Evolutionary conservation across 2,888 invertebrate genomes (phyloP), one percentile per base, ranked within the genome.

Genomic region (Schizotus pectinicornis): DNA sequence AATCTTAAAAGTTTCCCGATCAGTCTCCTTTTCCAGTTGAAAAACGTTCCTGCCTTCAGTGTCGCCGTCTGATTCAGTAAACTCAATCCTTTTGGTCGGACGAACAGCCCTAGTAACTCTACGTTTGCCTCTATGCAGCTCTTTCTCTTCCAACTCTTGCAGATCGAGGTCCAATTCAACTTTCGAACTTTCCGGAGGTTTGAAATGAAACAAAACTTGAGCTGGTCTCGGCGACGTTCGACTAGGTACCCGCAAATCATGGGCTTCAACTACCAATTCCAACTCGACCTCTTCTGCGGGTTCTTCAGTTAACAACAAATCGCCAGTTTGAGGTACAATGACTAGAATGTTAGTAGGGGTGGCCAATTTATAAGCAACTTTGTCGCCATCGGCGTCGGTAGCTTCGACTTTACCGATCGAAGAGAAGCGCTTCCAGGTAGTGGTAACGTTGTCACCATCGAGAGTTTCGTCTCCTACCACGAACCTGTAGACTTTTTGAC

Each of bases 41-140:
- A 95, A 95, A 48, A 94, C 95, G 59, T 90, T 89, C 74, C 92
- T 88, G 39, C 93, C 93, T 76, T 94, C 94, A 8, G 89, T 88
- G 76, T 92, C 91, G 14, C 95, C 95, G 72, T 95, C 95, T 6
- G 92, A 89, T 80, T 95, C 95, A 0, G 92, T 91, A 76, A 94
- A 95, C 74, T 95, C 95, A 65, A 94, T 92, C 66, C 94, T 87
- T 81, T 95, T 95, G 1, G 95, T 95, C n/a, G 95, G 95, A 50
- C 95, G 84, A n/a, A 95, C 94, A 3, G 94, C 94, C 49, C 94
- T 86, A 31, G 94, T 94, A 1, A 94, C 92, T 48, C 92, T 85
- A 39, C 92, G 84, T 76, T 92, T 91, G 61, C 86, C 86, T 45
- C 90, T 85, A 78, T 89, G 87, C 50, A 83, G 78, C 69, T 81